These are phyloP conservation scores for Peromyscus attwateri DNA, from an alignment of 2,797 vertebrate genomes.

Conservation along the genomic window DNA sequence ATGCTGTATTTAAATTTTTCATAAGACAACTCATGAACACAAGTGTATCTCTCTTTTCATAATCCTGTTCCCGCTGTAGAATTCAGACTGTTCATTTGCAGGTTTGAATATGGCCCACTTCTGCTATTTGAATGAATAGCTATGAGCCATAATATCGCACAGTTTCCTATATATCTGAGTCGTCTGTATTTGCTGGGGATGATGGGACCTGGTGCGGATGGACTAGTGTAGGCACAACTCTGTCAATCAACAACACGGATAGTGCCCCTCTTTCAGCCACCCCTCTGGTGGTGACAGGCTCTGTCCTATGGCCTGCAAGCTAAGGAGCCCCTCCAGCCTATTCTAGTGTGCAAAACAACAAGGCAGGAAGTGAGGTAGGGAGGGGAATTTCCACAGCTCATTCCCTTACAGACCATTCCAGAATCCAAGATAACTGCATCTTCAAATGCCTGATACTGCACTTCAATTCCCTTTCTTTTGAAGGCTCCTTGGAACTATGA, in stretches of 20 bases:
- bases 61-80: neutral
- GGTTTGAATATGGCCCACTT: neutral
- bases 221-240: neutral
- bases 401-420: neutral
- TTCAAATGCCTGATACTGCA: neutral
- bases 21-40: neutral
- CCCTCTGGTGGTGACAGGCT: neutral
- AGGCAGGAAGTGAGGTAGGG: neutral
- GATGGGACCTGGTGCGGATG: neutral
- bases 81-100: neutral
- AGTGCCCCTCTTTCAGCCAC: neutral
- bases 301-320: neutral
- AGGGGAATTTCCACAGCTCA: neutral
- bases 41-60: neutral
- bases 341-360: neutral
- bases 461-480: neutral
- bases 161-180: neutral
- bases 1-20: conserved; percentile 36
- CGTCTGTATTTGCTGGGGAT: neutral
- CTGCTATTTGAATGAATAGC: neutral
- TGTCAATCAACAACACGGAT: neutral
- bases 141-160: neutral
- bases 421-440: neutral
- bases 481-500: neutral
- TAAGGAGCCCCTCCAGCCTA: neutral